Percentiles rank a stretch among this genome's conserved stretches.
phyloP scores from a whole-genome alignment of 2,797 vertebrate species.

The Phalanger gymnotis region DNA sequence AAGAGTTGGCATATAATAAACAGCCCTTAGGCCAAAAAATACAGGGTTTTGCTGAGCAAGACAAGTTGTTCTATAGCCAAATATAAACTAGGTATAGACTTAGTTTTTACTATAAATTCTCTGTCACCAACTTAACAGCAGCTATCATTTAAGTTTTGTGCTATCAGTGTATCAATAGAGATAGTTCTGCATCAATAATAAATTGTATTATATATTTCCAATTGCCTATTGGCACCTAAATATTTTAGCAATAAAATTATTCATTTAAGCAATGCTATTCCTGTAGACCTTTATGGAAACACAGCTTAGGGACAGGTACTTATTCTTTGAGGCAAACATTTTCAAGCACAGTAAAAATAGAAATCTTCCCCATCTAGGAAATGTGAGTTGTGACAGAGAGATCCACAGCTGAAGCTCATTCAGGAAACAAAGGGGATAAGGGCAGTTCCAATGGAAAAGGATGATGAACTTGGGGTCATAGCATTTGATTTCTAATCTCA shows the following conservation, averaged over 20 bases:
- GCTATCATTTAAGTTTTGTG: background rate
- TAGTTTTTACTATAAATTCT: background rate
- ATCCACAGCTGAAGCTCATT: background rate
- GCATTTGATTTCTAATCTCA: background rate
- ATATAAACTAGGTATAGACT: background rate
- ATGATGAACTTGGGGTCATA: background rate
- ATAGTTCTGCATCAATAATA: background rate
- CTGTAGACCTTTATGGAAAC: background rate
- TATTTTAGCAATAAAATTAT: background rate
- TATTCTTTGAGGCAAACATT: background rate
- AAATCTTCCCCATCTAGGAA: background rate
- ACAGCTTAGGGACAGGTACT: background rate
- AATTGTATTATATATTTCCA: background rate
- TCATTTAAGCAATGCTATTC: background rate
- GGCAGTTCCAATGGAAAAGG: background rate
- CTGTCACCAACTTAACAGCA: background rate
- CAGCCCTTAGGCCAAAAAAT: background rate
- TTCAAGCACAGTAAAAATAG: background rate
- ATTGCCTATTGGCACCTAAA: background rate
- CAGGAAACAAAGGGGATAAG: background rate
- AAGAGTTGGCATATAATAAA: background rate
- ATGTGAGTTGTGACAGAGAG: background rate
- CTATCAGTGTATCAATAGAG: background rate
- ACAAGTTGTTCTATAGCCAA: background rate
- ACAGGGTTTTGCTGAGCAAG: background rate